Evolutionary conservation across 2,113 vertebrate genomes (phyloP), one percentile per base, ranked within the genome.

Genomic region (Hystrix brachyura): DNA sequence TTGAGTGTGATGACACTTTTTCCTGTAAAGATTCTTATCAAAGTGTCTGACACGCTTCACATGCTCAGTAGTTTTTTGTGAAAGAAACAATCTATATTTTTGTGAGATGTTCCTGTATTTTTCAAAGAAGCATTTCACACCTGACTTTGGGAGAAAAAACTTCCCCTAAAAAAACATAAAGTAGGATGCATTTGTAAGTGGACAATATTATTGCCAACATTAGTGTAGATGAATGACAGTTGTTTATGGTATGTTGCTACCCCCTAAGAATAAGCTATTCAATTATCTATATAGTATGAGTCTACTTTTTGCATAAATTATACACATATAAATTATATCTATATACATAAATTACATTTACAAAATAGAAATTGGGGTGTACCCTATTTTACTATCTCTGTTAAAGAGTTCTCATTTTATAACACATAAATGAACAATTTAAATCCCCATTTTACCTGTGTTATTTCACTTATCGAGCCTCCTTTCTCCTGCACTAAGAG

Each of bases 331-430:
- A 55, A 53, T 83, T 69, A 90, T 67, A 78, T 1, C 18, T 76
- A 48, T 29, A 17, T 87, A 25, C 23, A 43, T 71, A 84, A 46
- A 81, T 84, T 71, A 23, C 17, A 90, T 53, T 91, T 76, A 55
- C 38, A 91, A 60, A 62, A 51, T 72, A 53, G 15, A 60, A 94
- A 74, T 71, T 83, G 8, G 7, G 1, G 46, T 71, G 23, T 83
- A 55, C 12, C 29, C 12, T 11, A 5, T 62, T 94, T 94, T 51
- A 94, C 82, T 94, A 74, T 21, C 21, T 67, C 3, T 79, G 60
- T 94, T 94, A 53, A 80, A 48, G 23, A 62, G 3, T 95, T 64
- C 15, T 34, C 48, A n/a, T 85, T 92, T 92, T 96, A 76, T 80
- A 90, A 43, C n/a, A n/a, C 15, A 29, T 18, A 46, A 29, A 90